Base-by-base conservation (phyloP, 1,140 invertebrate genomes). In the Drosophila erecta region DNA sequence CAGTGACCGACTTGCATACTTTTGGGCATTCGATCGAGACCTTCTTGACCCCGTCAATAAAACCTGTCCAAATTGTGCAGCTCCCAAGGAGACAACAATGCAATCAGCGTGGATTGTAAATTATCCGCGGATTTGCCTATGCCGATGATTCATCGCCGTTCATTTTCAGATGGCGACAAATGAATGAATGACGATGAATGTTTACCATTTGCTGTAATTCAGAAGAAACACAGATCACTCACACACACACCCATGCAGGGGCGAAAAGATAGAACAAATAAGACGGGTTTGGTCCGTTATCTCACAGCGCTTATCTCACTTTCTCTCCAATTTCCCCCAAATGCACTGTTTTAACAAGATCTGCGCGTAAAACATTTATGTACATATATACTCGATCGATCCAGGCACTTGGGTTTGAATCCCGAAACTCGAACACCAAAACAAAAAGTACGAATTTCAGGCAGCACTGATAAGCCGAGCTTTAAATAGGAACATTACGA, bases 201-300 rank as follows among this genome's bases (percentile, higher is more conserved):
- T 44, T 40, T 41, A 55, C 38, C 60, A 60, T 53, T 7, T 15
- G 38, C 64, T 40, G 62, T 22, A 72, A 53, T 72, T 60, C 24
- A 33, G 33, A 40, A 72, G 37, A 38, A 38, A 14, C 11, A 70
- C 55, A 46, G 11, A 57, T 30, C 12, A 49, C 2, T 38, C 15
- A 15, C 10, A 37, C 24, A 44, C 14, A 59, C 17, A 33, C 15
- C 7, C 24, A 56, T 22, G 37, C 40, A 70, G 70, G 11, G 20
- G 20, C n/a, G 1, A 14, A 54, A 47, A 24, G n/a, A 2, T 14
- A 24, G 7, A 49, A 54, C 30, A 64, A 76, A 46, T 49, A 64
- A 69, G 78, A 46, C 62, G 49, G 54, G 79, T 38, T 81, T 81
- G 79, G 67, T 55, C 44, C 46, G 41, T 46, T 69, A 70, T 70